Percentiles rank a stretch among this genome's conserved stretches.
Conservation (phyloP, 37 sponge, comb jelly and placozoan species). For the Oopsacas minuta region DNA sequence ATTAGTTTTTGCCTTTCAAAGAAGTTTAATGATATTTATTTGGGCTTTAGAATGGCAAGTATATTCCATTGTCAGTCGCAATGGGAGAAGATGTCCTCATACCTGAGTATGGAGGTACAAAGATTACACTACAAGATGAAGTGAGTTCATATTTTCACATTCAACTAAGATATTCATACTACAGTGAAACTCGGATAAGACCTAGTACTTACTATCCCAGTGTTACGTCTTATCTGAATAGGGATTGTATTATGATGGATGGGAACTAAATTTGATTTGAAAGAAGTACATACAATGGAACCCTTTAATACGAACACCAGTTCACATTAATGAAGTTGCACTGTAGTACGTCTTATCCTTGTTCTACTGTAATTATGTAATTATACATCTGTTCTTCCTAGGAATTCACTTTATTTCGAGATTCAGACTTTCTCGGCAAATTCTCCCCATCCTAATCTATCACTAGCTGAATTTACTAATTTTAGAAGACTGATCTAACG, state of each 20-base stretch:
- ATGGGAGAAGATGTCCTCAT: slow-evolving; percentile 75
- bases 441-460: not conserved
- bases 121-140: slow-evolving; percentile 68
- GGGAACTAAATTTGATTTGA: too few species aligned
- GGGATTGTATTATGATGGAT: too few species aligned
- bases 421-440: slow-evolving; percentile 10
- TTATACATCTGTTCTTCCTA: too few species aligned
- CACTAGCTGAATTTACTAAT: not conserved
- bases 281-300: too few species aligned
- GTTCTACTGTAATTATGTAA: too few species aligned
- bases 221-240: too few species aligned
- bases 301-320: too few species aligned
- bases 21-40: not conserved
- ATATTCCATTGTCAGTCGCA: slow-evolving; percentile 43
- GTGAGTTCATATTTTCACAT: slow-evolving; percentile 24
- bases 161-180: not conserved
- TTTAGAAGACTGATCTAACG: not conserved
- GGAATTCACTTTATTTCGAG: not conserved
- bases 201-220: too few species aligned
- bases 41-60: slow-evolving; percentile 41
- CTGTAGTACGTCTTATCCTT: too few species aligned
- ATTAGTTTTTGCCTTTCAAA: not conserved
- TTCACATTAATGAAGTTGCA: too few species aligned
- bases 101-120: slow-evolving; percentile 90
- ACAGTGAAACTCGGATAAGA: not conserved